These are phyloP conservation scores for Misgurnus mizolepis DNA, from an alignment of 2,113 vertebrate genomes.

Conservation along the genomic window DNA sequence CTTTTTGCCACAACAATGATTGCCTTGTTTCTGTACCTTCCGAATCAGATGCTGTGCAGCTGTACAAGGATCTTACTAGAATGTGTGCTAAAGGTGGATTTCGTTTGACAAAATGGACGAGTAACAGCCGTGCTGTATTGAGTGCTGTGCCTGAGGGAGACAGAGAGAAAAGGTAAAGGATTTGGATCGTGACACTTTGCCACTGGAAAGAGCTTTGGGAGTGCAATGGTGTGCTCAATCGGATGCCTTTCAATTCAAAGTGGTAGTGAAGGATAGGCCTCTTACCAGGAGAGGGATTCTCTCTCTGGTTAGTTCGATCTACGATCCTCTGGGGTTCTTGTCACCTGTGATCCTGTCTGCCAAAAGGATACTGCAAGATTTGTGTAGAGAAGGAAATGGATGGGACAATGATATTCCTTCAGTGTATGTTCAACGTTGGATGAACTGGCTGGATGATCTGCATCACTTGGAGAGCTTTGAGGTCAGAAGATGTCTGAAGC, in stretches of 20 bases:
- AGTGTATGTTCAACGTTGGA: not conserved
- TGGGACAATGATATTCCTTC: not conserved
- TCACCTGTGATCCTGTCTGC: not conserved
- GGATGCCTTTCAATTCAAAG: slow-evolving; percentile 21
- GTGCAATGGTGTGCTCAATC: slow-evolving; percentile 15
- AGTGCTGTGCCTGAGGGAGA: not conserved
- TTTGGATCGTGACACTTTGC: not conserved
- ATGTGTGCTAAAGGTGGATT: slow-evolving; percentile 10
- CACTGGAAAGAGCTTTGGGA: slow-evolving; percentile 7
- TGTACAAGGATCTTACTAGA: not conserved
- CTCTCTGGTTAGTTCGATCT: slow-evolving; percentile 33
- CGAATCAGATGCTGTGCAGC: not conserved
- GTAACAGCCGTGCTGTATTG: not conserved
- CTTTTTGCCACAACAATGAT: not conserved
- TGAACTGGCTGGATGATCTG: not conserved
- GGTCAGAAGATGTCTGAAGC: slow-evolving; percentile 16
- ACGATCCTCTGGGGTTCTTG: slow-evolving; percentile 42
- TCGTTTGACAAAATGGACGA: slow-evolving; percentile 21
- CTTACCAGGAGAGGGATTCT: slow-evolving; percentile 25
- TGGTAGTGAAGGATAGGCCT: not conserved
- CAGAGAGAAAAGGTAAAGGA: slow-evolving; percentile 2
- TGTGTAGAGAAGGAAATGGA: not conserved
- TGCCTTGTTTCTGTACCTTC: not conserved
- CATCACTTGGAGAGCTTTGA: not conserved
- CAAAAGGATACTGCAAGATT: not conserved